A percentile compares a stretch with the other conserved stretches of the same genome.
Conservation (phyloP, 2,797 vertebrate species). For the Muscicapa striata region DNA sequence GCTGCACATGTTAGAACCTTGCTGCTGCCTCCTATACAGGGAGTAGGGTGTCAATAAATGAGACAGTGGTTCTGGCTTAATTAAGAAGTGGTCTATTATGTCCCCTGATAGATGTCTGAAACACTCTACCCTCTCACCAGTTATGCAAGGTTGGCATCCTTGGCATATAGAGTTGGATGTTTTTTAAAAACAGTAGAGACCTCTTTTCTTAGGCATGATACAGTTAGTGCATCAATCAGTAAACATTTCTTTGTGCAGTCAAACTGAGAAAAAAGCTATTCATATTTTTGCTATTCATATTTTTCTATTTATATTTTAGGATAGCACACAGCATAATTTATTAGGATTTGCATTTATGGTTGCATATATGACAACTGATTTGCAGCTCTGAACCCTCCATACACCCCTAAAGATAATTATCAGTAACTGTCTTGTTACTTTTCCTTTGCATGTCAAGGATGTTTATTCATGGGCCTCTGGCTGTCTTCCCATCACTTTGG, state of each 20-base stretch:
- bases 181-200: neutral
- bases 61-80: neutral
- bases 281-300: neutral
- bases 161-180: neutral
- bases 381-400: neutral
- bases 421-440: slow-evolving; percentile 4
- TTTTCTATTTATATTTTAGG: neutral
- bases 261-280: neutral
- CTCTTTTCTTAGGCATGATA: neutral
- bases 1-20: neutral
- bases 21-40: neutral
- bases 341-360: neutral
- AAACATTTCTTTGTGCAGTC: neutral
- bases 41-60: neutral
- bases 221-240: neutral
- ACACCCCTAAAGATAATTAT: neutral
- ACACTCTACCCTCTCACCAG: neutral
- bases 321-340: neutral
- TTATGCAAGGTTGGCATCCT: neutral
- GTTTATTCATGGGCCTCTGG: slow-evolving; percentile 33
- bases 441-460: neutral
- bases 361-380: neutral
- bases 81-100: neutral
- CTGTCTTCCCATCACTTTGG: slow-evolving; percentile 14
- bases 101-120: neutral